phyloP scores from a whole-genome alignment of 2,113 vertebrate species.

The Spilogale gracilis region DNA sequence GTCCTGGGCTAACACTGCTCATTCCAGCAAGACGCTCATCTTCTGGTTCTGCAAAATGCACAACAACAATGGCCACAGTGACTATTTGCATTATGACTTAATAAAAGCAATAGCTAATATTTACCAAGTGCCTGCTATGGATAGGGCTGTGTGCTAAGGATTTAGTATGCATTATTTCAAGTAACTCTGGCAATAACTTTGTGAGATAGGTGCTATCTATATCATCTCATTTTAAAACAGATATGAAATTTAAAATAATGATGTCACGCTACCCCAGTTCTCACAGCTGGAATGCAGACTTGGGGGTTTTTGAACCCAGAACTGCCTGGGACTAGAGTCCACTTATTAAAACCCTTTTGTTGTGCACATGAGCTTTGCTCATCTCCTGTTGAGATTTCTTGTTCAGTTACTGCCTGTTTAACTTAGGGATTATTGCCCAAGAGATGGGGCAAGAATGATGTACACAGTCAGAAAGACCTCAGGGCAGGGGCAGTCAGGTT shows the following conservation, averaged over 20 bases:
- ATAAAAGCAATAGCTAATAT: neutral
- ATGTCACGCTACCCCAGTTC: neutral
- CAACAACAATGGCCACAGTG: neutral
- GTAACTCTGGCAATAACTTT: neutral
- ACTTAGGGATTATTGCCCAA: neutral
- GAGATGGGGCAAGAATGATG: neutral
- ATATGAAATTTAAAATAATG: conserved; percentile 19
- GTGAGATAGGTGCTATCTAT: neutral
- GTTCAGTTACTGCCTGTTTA: neutral
- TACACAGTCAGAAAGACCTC: neutral
- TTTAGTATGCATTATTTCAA: neutral
- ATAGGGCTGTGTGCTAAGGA: neutral
- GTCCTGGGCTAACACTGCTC: neutral
- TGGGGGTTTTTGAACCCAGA: neutral
- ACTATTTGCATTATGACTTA: neutral
- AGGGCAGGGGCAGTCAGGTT: neutral
- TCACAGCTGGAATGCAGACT: neutral
- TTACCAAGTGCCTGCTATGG: neutral
- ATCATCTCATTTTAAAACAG: neutral
- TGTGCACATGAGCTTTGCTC: neutral
- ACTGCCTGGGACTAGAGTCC: neutral
- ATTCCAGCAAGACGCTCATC: neutral
- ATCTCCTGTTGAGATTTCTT: neutral
- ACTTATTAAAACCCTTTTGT: neutral
- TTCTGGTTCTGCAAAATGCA: neutral